Evolutionary conservation across 2,113 vertebrate species (phyloP).

Genomic region (Siniperca chuatsi): DNA sequence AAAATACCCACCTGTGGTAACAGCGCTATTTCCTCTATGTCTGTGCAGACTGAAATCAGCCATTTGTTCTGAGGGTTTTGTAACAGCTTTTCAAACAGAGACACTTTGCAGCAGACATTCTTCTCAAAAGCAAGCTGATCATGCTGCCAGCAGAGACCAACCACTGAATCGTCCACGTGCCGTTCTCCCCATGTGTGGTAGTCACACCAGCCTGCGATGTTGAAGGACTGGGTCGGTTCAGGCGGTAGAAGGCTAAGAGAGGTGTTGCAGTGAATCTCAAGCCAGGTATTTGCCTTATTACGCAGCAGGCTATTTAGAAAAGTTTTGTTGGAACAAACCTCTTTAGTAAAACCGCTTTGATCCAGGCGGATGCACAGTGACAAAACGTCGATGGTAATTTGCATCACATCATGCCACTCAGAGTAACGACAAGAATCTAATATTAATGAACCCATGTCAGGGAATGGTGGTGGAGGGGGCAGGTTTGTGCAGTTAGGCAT

Average conservation of each 20-base stretch:
- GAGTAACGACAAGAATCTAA: conserved; percentile 75
- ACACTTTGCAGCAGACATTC: conserved; percentile 80
- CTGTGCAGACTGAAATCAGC: conserved; percentile 75
- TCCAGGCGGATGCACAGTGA: conserved; percentile 79
- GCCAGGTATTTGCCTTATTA: conserved; percentile 73
- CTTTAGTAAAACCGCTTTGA: conserved; percentile 63
- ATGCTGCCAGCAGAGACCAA: conserved; percentile 82
- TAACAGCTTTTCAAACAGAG: conserved; percentile 72
- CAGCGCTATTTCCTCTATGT: conserved; percentile 46
- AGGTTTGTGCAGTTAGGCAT: conserved; percentile 75
- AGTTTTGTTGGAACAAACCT: conserved; percentile 79
- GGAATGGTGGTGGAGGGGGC: background rate
- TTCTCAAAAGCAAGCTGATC: conserved; percentile 78
- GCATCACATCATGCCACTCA: conserved; percentile 70
- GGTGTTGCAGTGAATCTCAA: conserved; percentile 71
- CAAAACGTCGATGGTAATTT: conserved; percentile 62
- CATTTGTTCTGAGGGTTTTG: conserved; percentile 80
- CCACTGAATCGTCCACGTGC: conserved; percentile 78
- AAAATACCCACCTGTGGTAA: conserved; percentile 70
- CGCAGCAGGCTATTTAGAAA: conserved; percentile 70
- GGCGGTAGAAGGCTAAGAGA: conserved; percentile 23
- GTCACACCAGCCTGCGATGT: conserved; percentile 75
- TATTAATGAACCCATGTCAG: background rate
- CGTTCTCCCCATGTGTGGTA: conserved; percentile 76
- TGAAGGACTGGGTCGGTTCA: conserved; percentile 15